A percentile compares a stretch with the other conserved stretches of the same genome.
phyloP scores from a whole-genome alignment of 2,113 vertebrate species.

The Muntiacus muntjak region DNA sequence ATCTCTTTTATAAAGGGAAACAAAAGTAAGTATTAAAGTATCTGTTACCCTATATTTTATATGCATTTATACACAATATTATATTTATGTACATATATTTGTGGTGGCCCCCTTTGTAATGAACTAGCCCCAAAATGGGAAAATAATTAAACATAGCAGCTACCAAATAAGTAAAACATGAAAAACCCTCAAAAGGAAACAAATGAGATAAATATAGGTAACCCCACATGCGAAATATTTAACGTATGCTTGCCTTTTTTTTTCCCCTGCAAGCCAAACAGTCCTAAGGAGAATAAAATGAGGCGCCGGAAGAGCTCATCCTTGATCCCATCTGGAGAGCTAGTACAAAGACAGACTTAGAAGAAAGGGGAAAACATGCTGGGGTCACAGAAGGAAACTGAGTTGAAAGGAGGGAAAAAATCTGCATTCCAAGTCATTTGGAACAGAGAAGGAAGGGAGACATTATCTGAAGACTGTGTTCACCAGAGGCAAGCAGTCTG shows the following conservation, averaged over 20 bases:
- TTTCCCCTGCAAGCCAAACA: constrained; percentile 38
- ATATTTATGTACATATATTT: not conserved
- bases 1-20: not conserved
- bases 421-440: constrained; percentile 77
- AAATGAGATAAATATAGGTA: constrained; percentile 12
- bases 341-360: constrained; percentile 77
- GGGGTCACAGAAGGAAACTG: constrained; percentile 78
- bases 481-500: constrained; percentile 72
- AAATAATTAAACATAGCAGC: not conserved
- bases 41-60: not conserved
- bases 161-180: not conserved
- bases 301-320: constrained; percentile 39
- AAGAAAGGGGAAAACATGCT: constrained; percentile 69
- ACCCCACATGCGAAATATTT: constrained; percentile 53
- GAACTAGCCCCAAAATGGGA: not conserved
- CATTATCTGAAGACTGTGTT: constrained; percentile 76
- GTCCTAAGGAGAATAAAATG: constrained; percentile 65
- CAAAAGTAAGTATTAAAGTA: not conserved
- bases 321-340: constrained; percentile 76
- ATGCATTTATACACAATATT: not conserved
- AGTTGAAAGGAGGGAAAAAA: constrained; percentile 79
- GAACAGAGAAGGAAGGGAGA: constrained; percentile 73
- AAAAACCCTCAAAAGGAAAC: not conserved
- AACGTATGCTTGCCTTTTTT: constrained; percentile 60
- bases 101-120: not conserved